Evolutionary conservation across 2,113 vertebrate species (phyloP).

Genomic region (Psammodynastes pulverulentus): DNA sequence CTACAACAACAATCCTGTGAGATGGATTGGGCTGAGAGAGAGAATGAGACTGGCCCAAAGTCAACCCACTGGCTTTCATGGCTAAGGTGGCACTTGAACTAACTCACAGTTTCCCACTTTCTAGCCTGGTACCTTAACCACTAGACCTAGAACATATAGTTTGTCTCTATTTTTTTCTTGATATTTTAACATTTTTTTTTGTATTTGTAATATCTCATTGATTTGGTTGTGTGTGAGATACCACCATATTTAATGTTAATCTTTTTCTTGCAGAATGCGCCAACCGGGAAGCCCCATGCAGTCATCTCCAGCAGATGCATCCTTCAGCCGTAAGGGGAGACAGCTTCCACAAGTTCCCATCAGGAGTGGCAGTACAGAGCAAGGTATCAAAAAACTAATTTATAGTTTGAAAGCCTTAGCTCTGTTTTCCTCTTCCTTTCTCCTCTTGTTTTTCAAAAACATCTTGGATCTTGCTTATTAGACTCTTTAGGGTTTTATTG

Average conservation of each 20-base stretch:
- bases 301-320: constrained; percentile 78
- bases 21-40: background rate
- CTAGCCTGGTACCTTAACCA: background rate
- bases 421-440: constrained; percentile 38
- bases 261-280: constrained; percentile 73
- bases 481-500: background rate
- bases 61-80: background rate
- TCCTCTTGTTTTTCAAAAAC: background rate
- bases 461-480: constrained; percentile 23
- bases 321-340: constrained; percentile 83
- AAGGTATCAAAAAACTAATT: constrained; percentile 81
- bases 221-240: background rate
- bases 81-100: background rate
- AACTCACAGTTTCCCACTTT: background rate
- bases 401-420: constrained; percentile 54
- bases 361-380: constrained; percentile 90
- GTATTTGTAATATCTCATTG: constrained; percentile 3
- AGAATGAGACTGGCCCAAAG: background rate
- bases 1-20: background rate
- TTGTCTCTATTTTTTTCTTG: constrained; percentile 1
- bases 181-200: background rate
- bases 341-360: constrained; percentile 94
- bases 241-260: constrained; percentile 37
- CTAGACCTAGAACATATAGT: background rate
- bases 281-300: constrained; percentile 77